Base-by-base conservation (phyloP, 2,797 vertebrate genomes). In the Hoplostethus atlanticus region DNA sequence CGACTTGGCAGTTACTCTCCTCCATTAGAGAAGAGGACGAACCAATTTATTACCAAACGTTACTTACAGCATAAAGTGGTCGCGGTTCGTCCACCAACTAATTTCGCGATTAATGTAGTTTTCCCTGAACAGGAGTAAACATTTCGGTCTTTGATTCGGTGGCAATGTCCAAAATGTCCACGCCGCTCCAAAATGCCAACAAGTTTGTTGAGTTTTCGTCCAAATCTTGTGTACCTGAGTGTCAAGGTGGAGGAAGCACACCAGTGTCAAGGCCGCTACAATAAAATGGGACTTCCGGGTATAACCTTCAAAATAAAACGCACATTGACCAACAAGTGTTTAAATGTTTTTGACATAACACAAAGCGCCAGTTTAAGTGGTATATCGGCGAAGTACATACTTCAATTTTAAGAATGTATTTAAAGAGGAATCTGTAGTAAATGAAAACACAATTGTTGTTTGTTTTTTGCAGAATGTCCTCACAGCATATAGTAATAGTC, bases 21-120 rank as follows among this genome's bases (percentile, higher is more conserved):
- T 90, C 89, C 90, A 92, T 90, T 91, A 78, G 38, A 56, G 15
- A 79, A 56, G 15, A 79, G 68, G 84, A 86, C 75, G 52, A 13
- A 44, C 28, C 55, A 57, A 42, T 68, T 60, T 64, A 16, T 73
- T 42, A 61, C 60, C 73, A 72, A 76, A 84, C 70, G 56, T 73
- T 67, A 84, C 84, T 84, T 78, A 86, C 85, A 53, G 51, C 68
- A 9, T n/a, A 73, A 71, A 56, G 53, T 25, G 30, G 54, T 36
- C 30, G 67, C 79, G 69, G 60, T 30, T 48, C 55, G 36, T 80
- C 79, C 68, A 25, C 59, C 11, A 15, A 34, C 46, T 3, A n/a
- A 53, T 42, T 77, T 51, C 62, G 2, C 2, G 52, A 21, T 40
- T 17, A 42, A 4, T 2, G 54, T 3, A 0, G 9, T 50, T n/a